phyloP scores from a whole-genome alignment of 2,113 vertebrate genomes.

The Neopipo cinnamomea region DNA sequence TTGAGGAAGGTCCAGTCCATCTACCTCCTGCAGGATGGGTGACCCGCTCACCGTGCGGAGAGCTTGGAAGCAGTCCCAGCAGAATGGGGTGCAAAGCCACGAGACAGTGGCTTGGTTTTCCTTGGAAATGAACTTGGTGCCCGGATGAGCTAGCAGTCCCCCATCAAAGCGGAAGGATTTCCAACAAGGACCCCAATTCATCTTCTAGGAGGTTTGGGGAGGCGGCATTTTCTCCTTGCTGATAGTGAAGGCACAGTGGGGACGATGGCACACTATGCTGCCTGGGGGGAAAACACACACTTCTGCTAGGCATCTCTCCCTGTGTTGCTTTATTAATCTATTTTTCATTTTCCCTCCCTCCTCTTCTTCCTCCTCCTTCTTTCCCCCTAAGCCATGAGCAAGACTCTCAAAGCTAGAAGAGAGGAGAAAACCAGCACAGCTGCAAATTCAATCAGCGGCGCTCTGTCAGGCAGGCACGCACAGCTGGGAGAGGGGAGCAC shows the following conservation, averaged over 20 bases:
- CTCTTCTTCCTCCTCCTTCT: constrained; percentile 1
- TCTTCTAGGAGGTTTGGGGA: neutral
- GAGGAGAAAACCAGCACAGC: constrained; percentile 25
- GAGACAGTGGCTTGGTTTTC: neutral
- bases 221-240: neutral
- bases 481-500: constrained; percentile 56
- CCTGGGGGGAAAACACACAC: neutral
- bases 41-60: neutral
- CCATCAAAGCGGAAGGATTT: neutral
- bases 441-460: constrained; percentile 7
- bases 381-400: neutral
- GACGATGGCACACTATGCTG: neutral
- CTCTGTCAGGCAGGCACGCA: constrained; percentile 53
- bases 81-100: neutral
- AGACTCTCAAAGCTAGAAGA: constrained; percentile 7
- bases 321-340: neutral
- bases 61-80: neutral
- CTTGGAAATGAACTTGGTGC: neutral
- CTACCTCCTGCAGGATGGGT: neutral
- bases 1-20: neutral
- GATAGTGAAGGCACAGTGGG: neutral
- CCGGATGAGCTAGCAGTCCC: neutral
- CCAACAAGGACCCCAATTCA: neutral
- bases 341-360: constrained; percentile 5
- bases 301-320: neutral